Evolutionary conservation across 2,113 vertebrate genomes (phyloP).

Genomic region (Bucco capensis): DNA sequence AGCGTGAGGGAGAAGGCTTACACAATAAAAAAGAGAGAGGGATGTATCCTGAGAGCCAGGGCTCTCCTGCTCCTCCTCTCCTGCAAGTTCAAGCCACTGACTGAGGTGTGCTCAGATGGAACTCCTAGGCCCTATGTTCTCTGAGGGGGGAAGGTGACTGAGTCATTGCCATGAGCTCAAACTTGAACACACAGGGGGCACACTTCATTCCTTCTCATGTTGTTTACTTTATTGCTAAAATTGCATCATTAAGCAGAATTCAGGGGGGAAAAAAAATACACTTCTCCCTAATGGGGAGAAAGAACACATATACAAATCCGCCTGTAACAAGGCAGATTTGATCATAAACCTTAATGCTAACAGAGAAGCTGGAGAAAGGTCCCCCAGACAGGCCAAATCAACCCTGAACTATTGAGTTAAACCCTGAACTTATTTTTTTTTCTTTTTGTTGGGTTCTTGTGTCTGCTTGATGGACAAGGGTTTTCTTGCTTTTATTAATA

Average conservation of each 20-base stretch:
- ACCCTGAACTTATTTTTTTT: neutral
- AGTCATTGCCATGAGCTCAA: neutral
- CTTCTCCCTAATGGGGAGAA: neutral
- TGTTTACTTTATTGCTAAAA: neutral
- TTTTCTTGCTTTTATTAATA: neutral
- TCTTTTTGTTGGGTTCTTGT: neutral
- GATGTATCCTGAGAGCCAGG: neutral
- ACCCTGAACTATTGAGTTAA: neutral
- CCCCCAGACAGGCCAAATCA: neutral
- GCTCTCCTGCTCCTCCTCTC: neutral
- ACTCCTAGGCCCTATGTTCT: neutral
- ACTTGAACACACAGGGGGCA: neutral
- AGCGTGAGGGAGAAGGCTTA: neutral
- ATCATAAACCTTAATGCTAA: neutral
- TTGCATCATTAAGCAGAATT: neutral
- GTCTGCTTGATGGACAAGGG: neutral
- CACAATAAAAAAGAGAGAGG: neutral
- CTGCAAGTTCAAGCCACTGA: neutral
- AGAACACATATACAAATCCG: neutral
- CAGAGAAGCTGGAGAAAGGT: neutral
- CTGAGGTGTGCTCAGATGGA: neutral
- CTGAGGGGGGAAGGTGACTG: neutral
- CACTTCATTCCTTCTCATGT: neutral
- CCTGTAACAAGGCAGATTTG: rapidly evolving
- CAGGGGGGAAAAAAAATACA: neutral